A percentile compares a stretch with the other conserved stretches of the same genome.
Conservation (phyloP, 2,888 invertebrate genomes). For the Lycaena phlaeas region DNA sequence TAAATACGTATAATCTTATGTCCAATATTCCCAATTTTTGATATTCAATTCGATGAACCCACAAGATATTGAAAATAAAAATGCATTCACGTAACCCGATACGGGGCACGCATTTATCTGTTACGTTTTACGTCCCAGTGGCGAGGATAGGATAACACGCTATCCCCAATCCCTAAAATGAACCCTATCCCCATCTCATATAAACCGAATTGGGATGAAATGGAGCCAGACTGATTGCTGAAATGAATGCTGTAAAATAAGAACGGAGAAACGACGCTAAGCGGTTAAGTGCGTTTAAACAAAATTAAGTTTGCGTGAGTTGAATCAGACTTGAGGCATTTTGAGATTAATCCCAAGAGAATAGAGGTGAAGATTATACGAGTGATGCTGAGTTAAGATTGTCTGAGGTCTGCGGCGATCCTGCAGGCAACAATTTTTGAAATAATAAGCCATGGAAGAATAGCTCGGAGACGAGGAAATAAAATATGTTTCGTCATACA, state of each 20-base stretch:
- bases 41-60: constrained; percentile 1
- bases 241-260: constrained; percentile 46
- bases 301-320: constrained; percentile 9
- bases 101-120: constrained; percentile 59
- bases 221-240: constrained; percentile 24
- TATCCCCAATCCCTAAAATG: constrained; percentile 18
- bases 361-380: not conserved
- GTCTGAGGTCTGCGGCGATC: constrained; percentile 41
- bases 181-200: constrained; percentile 23
- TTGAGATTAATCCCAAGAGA: constrained; percentile 9
- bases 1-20: no score
- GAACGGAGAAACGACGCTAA: constrained; percentile 41
- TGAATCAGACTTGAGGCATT: not conserved
- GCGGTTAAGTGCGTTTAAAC: constrained; percentile 28
- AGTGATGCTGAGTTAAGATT: not conserved
- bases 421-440: constrained; percentile 14
- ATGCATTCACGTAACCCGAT: constrained; percentile 48
- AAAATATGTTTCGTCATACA: not conserved
- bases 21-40: no score
- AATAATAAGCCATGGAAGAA: constrained; percentile 9
- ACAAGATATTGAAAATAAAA: constrained; percentile 31
- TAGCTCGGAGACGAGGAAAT: constrained; percentile 2
- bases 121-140: constrained; percentile 57
- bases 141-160: constrained; percentile 55
- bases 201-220: constrained; percentile 24